Evolutionary conservation across 2,888 invertebrate species (phyloP).

Genomic region (Abscondita cerata): DNA sequence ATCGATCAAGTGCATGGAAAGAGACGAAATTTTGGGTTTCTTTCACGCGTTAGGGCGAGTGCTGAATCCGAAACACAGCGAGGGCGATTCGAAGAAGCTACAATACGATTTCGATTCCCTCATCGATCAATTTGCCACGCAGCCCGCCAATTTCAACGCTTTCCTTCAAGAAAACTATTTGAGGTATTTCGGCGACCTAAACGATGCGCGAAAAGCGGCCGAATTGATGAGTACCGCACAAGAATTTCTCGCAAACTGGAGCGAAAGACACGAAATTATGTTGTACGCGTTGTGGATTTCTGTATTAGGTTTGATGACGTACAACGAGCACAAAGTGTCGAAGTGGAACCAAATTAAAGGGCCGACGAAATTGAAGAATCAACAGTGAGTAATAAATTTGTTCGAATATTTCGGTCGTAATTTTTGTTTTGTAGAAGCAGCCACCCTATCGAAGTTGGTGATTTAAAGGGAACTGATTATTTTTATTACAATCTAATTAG

Average conservation of each 20-base stretch:
- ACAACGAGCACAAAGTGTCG: slow-evolving; percentile 70
- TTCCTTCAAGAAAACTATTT: slow-evolving; percentile 80
- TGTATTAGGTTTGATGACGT: slow-evolving; percentile 74
- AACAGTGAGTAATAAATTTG: slow-evolving; percentile 39
- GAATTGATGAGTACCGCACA: slow-evolving; percentile 76
- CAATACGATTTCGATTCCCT: slow-evolving; percentile 70
- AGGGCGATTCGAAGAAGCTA: slow-evolving; percentile 60
- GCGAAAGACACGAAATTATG: slow-evolving; percentile 56
- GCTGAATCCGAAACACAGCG: slow-evolving; percentile 73
- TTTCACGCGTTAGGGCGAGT: slow-evolving; percentile 80
- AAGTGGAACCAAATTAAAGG: slow-evolving; percentile 79
- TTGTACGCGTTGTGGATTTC: slow-evolving; percentile 68
- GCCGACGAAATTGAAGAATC: slow-evolving; percentile 48
- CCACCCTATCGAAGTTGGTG: slow-evolving; percentile 10
- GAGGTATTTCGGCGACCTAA: slow-evolving; percentile 70
- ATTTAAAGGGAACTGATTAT: slow-evolving; percentile 43
- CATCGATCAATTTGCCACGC: slow-evolving; percentile 71
- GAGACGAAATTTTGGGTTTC: slow-evolving; percentile 75
- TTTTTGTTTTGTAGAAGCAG: slow-evolving; percentile 25
- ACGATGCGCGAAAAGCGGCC: slow-evolving; percentile 67
- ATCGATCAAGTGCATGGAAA: slow-evolving; percentile 60
- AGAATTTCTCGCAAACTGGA: slow-evolving; percentile 70
- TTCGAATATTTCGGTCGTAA: neutral
- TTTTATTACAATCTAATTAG: slow-evolving; percentile 50
- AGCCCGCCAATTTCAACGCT: slow-evolving; percentile 70